Percentiles rank a stretch among this genome's conserved stretches.
phyloP scores from a whole-genome alignment of 2,113 vertebrate genomes.

The Paradisaea rubra region DNA sequence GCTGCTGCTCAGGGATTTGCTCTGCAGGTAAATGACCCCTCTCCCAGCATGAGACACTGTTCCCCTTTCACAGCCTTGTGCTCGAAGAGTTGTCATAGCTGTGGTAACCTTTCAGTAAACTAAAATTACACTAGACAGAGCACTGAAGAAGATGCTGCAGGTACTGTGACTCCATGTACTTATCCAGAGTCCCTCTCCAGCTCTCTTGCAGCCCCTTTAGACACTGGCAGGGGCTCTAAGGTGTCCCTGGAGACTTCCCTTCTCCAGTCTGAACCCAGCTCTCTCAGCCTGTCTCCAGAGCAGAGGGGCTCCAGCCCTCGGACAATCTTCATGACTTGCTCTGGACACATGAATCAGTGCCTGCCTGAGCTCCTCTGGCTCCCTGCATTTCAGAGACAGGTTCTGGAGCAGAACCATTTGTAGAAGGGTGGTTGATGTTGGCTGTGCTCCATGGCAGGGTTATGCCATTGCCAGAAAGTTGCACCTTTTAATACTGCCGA shows the following conservation, averaged over 20 bases:
- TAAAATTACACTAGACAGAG: neutral
- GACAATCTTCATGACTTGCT: neutral
- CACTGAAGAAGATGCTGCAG: neutral
- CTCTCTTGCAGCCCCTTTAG: neutral
- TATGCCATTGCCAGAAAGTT: neutral
- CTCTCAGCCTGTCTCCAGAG: neutral
- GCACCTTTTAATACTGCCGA: neutral
- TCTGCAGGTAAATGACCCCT: neutral
- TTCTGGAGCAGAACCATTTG: neutral
- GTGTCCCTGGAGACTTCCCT: neutral
- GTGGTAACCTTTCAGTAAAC: neutral
- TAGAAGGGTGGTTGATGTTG: neutral
- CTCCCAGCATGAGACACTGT: neutral
- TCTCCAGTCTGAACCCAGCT: neutral
- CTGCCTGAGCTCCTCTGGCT: neutral
- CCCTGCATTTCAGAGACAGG: neutral
- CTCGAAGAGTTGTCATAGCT: neutral
- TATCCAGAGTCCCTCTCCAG: neutral
- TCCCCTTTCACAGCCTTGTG: neutral
- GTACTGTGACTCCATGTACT: neutral
- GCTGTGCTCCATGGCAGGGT: neutral
- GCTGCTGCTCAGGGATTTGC: neutral
- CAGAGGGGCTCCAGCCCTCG: neutral
- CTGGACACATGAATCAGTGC: neutral
- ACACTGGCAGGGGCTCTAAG: neutral